Percentiles rank a stretch among this genome's conserved stretches.
These are phyloP conservation scores for Cololabis saira DNA, from an alignment of 2,113 vertebrate genomes.

Conservation along the genomic window DNA sequence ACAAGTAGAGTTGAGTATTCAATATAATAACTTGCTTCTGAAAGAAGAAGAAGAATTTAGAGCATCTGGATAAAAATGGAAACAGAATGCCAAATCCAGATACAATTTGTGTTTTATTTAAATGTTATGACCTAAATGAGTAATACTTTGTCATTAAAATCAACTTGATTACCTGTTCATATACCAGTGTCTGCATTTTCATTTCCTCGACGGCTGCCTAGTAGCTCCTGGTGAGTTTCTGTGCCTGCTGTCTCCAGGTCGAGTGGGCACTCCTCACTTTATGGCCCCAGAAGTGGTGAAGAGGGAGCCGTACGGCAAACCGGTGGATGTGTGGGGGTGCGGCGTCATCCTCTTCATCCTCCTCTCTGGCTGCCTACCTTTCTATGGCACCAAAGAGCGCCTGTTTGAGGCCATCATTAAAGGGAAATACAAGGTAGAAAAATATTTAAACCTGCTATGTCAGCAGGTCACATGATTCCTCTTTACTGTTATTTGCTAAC, in stretches of 20 bases:
- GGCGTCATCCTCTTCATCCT: conserved; percentile 99
- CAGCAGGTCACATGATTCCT: too few relatives aligned
- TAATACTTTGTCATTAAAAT: too few relatives aligned
- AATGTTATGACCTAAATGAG: too few relatives aligned
- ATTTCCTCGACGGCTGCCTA: neutral
- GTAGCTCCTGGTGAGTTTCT: neutral
- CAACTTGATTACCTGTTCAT: too few relatives aligned
- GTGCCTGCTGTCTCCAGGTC: conserved; percentile 78
- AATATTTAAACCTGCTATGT: too few relatives aligned
- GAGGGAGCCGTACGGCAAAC: conserved; percentile 97
- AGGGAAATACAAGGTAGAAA: conserved; percentile 97
- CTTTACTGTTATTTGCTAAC: neutral
- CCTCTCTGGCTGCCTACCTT: conserved; percentile 96
- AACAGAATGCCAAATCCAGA: too few relatives aligned
- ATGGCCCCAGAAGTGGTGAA: conserved; percentile 99
- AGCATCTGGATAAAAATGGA: too few relatives aligned
- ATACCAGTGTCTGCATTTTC: neutral
- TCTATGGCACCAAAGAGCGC: conserved; percentile 98
- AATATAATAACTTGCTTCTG: too few relatives aligned
- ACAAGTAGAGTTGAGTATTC: too few relatives aligned
- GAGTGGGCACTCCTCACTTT: conserved; percentile 98
- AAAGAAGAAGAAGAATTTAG: too few relatives aligned
- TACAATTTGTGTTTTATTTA: too few relatives aligned
- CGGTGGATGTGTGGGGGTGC: conserved; percentile 98
- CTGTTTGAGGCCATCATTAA: conserved; percentile 99